phyloP scores from a whole-genome alignment of 2,797 vertebrate genomes.

The Antrozous pallidus region DNA sequence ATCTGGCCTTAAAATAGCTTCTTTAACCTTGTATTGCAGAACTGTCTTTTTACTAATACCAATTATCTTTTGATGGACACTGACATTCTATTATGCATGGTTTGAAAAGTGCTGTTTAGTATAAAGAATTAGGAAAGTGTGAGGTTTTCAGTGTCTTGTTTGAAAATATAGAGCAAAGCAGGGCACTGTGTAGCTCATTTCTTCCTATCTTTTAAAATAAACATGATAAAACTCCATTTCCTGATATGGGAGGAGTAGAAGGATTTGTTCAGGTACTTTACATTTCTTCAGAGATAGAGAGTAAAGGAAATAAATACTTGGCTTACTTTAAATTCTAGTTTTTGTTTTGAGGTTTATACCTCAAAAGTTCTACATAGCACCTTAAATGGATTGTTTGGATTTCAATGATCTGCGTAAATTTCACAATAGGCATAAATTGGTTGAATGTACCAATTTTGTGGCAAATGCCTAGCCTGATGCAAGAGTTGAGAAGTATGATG shows the following conservation, averaged over 20 bases:
- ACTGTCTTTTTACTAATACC: background rate
- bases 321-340: background rate
- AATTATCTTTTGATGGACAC: background rate
- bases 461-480: background rate
- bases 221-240: background rate
- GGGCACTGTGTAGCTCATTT: background rate
- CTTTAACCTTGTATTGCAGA: background rate
- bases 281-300: background rate
- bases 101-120: background rate
- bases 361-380: background rate
- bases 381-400: background rate
- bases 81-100: background rate
- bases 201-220: background rate
- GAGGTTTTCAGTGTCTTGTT: background rate
- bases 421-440: background rate
- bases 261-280: background rate
- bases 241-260: background rate
- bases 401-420: background rate
- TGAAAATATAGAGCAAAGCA: background rate
- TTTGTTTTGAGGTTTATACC: constrained; percentile 14
- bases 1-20: background rate
- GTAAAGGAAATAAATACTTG: background rate
- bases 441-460: background rate
- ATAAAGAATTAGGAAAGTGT: background rate
- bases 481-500: background rate